Base-by-base conservation (phyloP, 2,888 invertebrate species). In the Pseudeuparius sepicola region DNA sequence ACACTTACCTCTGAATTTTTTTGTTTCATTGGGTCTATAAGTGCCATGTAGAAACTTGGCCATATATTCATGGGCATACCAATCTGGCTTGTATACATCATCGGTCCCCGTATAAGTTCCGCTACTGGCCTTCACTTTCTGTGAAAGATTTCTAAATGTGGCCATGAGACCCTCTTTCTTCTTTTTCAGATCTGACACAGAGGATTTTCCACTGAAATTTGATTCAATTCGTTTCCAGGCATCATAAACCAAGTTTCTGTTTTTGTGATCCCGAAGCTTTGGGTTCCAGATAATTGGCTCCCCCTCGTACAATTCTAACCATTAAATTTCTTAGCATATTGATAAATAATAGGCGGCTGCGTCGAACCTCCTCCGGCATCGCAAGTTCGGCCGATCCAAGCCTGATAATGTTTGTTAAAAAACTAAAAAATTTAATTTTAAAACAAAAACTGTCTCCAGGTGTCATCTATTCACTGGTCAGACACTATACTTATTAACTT, bases 91-190 rank as follows among this genome's bases (percentile, higher is more conserved):
- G 50, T 61, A 64, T 47, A 41, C 31, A 24, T 38, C 41, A 6
- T 28, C 25, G 13, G 39, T 26, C 7, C 35, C 38, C 28, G n/a
- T 15, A 7, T 31, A 37, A 4, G 38, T 39, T 28, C 14, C 17
- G 12, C 12, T 53, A 7, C 46, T 42, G 38, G 46, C 55, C 45
- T 57, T 41, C 10, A 42, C 64, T 50, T 56, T 64, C 20, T 57
- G 52, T 24, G 52, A 51, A 44, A 63, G 62, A 51, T 60, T 55
- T 45, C 66, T 54, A 45, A 63, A 67, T 4, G 64, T 57, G 4
- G 65, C 62, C 66, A 67, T 66, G 36, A 67, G 42, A 2, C 64
- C 64, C 44, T 66, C 66, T 41, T 65, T 66, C 52, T 67, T 67
- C 53, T 56, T 65, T 50, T 67, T 67, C 16, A 66, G 49, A 40